phyloP scores from a whole-genome alignment of 2,113 vertebrate species.

The Plectropomus leopardus region DNA sequence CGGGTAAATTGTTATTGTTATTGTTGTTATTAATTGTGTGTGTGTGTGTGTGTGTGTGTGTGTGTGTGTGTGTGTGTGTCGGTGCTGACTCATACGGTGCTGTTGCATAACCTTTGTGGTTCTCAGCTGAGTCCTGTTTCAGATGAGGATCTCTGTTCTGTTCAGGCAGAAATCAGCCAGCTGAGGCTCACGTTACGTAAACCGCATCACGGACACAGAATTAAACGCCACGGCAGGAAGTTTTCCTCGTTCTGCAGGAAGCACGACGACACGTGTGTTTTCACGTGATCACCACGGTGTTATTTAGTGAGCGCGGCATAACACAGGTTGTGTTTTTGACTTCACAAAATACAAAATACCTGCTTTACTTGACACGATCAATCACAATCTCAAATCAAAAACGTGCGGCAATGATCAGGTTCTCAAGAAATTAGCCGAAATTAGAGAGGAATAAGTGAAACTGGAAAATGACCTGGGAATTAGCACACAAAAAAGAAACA shows the following conservation, averaged over 20 bases:
- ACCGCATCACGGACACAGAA: not conserved
- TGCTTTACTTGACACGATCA: too few species aligned
- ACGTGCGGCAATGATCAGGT: too few species aligned
- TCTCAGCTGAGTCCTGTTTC: not conserved
- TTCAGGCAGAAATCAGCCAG: not conserved
- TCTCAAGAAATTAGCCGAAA: too few species aligned
- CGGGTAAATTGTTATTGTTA: too few species aligned
- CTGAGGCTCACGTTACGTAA: not conserved
- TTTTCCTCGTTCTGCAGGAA: not conserved
- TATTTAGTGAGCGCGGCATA: too few species aligned
- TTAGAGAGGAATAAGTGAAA: too few species aligned
- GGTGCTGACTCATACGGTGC: conserved; percentile 15
- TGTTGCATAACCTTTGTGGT: conserved; percentile 27
- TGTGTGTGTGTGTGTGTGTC: not conserved
- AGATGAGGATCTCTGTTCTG: not conserved
- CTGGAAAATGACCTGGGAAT: too few species aligned
- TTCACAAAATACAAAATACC: too few species aligned
- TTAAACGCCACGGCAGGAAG: not conserved
- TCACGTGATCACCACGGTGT: not conserved
- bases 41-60: not conserved
- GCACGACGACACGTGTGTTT: not conserved
- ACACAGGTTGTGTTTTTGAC: too few species aligned
- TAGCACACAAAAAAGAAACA: too few species aligned
- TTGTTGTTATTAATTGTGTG: too few species aligned
- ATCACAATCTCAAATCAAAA: too few species aligned